A percentile compares a stretch with the other conserved stretches of the same genome.
Conservation (phyloP, 2,113 vertebrate species). For the Sphyrna mokarran region DNA sequence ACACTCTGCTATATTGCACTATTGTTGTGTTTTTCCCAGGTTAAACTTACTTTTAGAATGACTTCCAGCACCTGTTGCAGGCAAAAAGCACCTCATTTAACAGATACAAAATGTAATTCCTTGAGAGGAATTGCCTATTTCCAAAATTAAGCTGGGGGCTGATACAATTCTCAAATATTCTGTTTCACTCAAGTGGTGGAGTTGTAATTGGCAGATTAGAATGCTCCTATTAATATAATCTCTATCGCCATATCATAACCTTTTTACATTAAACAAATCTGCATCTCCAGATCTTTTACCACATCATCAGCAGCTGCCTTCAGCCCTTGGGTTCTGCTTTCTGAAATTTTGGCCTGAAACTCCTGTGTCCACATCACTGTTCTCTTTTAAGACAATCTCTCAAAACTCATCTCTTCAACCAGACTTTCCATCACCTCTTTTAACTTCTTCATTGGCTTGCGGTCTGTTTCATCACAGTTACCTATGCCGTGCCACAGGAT, state of each 20-base stretch:
- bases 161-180: not conserved
- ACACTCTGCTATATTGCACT: not conserved
- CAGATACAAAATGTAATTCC: not conserved
- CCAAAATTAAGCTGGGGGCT: not conserved
- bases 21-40: not conserved
- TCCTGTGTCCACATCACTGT: not conserved
- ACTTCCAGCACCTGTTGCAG: not conserved
- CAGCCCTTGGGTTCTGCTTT: not conserved
- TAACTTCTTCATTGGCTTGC: not conserved
- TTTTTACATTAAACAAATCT: not conserved
- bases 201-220: not conserved
- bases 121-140: not conserved
- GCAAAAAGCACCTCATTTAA: not conserved
- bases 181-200: not conserved
- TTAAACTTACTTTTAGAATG: not conserved
- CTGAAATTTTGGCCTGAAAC: not conserved
- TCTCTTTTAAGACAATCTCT: not conserved
- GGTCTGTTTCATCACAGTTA: not conserved
- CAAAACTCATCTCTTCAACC: not conserved
- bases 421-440: not conserved
- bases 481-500: not conserved
- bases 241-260: too few relatives aligned
- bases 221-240: not conserved
- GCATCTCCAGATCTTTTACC: not conserved
- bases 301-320: not conserved